These are phyloP conservation scores for Pachypsylla venusta DNA, from an alignment of 1,140 invertebrate species.

Conservation along the genomic window DNA sequence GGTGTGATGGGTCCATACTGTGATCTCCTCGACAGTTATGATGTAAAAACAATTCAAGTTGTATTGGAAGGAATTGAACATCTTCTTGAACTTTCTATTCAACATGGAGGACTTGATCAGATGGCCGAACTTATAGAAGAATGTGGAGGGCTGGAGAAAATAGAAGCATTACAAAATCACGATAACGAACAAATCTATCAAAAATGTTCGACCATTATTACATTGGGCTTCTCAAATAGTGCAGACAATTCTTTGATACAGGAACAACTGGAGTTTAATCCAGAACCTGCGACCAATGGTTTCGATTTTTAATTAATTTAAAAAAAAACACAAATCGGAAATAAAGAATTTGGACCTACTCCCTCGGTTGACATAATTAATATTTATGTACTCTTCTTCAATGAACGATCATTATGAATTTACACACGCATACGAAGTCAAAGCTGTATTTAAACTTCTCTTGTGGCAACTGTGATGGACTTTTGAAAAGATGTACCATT, in stretches of 20 bases:
- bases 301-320: background rate
- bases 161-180: slow-evolving; percentile 56
- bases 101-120: slow-evolving; percentile 34
- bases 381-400: too few species aligned
- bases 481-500: too few species aligned
- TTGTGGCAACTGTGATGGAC: too few species aligned
- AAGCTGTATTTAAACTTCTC: too few species aligned
- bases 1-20: slow-evolving; percentile 38
- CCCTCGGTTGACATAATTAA: too few species aligned
- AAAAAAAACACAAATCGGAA: too few species aligned
- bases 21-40: slow-evolving; percentile 36
- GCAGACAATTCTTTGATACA: background rate
- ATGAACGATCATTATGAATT: too few species aligned
- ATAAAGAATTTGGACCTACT: too few species aligned
- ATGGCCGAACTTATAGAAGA: slow-evolving; percentile 44
- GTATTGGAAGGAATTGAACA: slow-evolving; percentile 48
- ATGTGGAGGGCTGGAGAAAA: slow-evolving; percentile 52
- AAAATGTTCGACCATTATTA: slow-evolving; percentile 31
- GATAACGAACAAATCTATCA: slow-evolving; percentile 69
- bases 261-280: background rate
- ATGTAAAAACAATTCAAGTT: slow-evolving; percentile 41
- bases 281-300: background rate
- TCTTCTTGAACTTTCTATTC: slow-evolving; percentile 40
- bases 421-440: too few species aligned
- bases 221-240: background rate